Conservation (phyloP, 2,888 invertebrate genomes). For the Catocala nupta region DNA sequence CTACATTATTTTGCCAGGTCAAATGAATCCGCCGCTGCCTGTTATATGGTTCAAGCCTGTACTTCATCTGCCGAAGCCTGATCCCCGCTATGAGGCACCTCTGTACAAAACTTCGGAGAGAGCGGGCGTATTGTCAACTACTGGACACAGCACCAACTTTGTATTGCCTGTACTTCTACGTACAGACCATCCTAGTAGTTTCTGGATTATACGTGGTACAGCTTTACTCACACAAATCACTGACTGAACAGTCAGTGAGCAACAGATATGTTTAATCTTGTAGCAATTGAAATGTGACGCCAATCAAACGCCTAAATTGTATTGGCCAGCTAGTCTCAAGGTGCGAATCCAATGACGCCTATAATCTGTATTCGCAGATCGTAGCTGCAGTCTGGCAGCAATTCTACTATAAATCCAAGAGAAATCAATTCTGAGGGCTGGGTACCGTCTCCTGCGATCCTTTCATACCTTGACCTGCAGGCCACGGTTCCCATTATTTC, state of each 20-base stretch:
- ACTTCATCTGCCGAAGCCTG: conserved; percentile 86
- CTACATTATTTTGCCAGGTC: conserved; percentile 80
- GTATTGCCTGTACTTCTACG: conserved; percentile 93
- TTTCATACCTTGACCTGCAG: too few species aligned
- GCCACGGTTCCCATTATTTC: too few species aligned
- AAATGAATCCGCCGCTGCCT: conserved; percentile 92
- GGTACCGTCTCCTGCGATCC: too few species aligned
- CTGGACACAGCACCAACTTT: conserved; percentile 97
- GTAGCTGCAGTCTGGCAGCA: too few species aligned
- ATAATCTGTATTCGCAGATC: too few species aligned
- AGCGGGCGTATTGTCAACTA: conserved; percentile 95
- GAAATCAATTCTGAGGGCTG: too few species aligned
- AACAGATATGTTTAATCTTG: too few species aligned
- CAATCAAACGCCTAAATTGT: too few species aligned
- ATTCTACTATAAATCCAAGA: too few species aligned
- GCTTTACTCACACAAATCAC: conserved; percentile 94
- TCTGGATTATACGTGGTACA: conserved; percentile 96
- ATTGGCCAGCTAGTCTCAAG: too few species aligned
- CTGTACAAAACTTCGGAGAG: conserved; percentile 96
- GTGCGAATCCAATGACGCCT: too few species aligned
- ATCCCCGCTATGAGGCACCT: conserved; percentile 91
- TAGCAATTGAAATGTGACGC: too few species aligned
- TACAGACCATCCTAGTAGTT: conserved; percentile 88
- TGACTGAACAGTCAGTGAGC: conserved; percentile 79
- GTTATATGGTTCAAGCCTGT: conserved; percentile 90